Base-by-base conservation (phyloP, 2,888 invertebrate genomes). In the Eristalis pertinax region DNA sequence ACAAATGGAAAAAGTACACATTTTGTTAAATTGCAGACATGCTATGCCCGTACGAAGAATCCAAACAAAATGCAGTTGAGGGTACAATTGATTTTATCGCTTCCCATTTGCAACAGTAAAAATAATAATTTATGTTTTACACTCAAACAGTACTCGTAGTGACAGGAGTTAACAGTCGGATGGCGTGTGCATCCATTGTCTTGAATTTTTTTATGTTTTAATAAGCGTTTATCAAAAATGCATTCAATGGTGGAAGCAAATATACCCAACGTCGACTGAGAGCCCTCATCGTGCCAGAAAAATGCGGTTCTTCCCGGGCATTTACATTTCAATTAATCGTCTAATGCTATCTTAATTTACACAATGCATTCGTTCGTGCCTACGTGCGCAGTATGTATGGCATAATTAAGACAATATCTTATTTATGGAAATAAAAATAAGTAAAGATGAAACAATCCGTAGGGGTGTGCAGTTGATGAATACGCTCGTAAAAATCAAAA, bases 401-500 rank as follows among this genome's bases (percentile, higher is more conserved):
- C 58, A 38, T 22, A 65, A 79, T 79, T 79, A 79, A 73, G 72
- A 78, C 56, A 70, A 41, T 78, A 63, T 78, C 64, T 78, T 38
- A 38, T 64, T 70, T 41, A 19, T 19, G 50, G 8, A 50, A 50
- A 50, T 19, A 50, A 19, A 50, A 50, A 19, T 10, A 32, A 32
- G 32, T 32, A 50, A 43, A 15, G 50, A 50, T 19, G 50, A 50
- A 50, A 50, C 19, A 50, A 50, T 50, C 50, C 50, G 50, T 79
- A 67, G 32, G 65, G 79, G 79, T 56, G 8, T 63, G 26, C 63
- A 10, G 32, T 63, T 38, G 13, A 41, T 65, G 65, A 38, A 56
- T 7, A 73, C 56, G 22, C 69, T 32, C 60, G 26, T 41, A 73
- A 63, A 72, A 72, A 72, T 19, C 8, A n/a, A 50, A 19, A 50